Evolutionary conservation across 2,113 vertebrate genomes (phyloP), one percentile per base, ranked within the genome.

Genomic region (Meriones unguiculatus): DNA sequence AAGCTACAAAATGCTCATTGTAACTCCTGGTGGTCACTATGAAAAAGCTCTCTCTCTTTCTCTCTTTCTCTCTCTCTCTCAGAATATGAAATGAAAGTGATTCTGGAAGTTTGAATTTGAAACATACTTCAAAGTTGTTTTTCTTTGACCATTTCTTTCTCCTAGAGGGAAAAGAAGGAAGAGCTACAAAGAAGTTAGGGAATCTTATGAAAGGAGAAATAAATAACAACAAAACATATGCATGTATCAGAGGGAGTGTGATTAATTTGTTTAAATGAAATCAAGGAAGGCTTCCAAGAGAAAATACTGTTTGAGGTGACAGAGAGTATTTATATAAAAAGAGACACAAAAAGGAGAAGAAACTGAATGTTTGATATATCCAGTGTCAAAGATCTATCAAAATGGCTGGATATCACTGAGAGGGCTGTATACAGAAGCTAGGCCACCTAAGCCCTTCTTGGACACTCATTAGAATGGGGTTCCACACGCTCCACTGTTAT

Each of bases 1-100:
- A n/a, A 65, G 30, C 65, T 85, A 59, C 95, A 92, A 59, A 90
- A 76, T 92, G 59, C 75, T 93, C 92, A 38, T 52, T 87, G 95
- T 96, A 94, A 97, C 90, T 95, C 65, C 90, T 67, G 25, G 65
- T 77, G 92, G 95, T 72, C 92, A 90, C 32, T 88, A 73, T 52
- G 76, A 90, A 94, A 90, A 91, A 32, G 2, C 18, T 67, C 25
- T 65, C 54, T 76, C 82, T 14, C 35, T 15, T 28, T 87, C 30
- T 70, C 18, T 25, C 18, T 18, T 20, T 22, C 35, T 81, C 24
- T 89, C 38, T 89, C 54, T 81, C 6, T 82, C 18, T n/a, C 24
- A 64, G 84, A 72, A 41, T 70, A 28, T 70, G 88, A 69, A 89
- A 46, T 75, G 82, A 87, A 95, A 54, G 15, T 65, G 54, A 91